Evolutionary conservation across 2,113 vertebrate species (phyloP), one percentile per base, ranked within the genome.

Genomic region (Chroicocephalus ridibundus): DNA sequence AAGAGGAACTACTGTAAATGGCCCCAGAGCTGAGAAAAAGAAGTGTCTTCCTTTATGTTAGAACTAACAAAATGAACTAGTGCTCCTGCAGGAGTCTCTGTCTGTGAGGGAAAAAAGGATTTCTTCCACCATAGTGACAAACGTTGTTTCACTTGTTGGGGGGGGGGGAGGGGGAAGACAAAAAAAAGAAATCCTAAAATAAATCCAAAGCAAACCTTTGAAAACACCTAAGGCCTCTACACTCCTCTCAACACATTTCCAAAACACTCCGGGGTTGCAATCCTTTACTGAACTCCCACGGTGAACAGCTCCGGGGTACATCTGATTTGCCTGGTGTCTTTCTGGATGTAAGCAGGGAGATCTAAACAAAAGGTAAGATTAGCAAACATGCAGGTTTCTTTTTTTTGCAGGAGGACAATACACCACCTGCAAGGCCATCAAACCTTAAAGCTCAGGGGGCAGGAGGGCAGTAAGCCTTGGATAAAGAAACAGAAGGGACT

Each of bases 241-340:
- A 21, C 19, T 47, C 20, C 29, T 52, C 21, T 2, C 14, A 57
- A 17, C 0, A 0, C 2, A n/a, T 31, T 88, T 65, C 87, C 64
- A 36, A n/a, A 77, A 29, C 10, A 7, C 10, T 38, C 36, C 20
- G 55, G 46, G 13, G 29, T 14, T 38, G 36, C 38, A 57, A 3
- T 8, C 22, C 68, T 62, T 32, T 18, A 4, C 74, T 51, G 68
- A 76, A 10, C 49, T 54, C 51, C 70, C 70, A 27, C 31, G 27
- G 34, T 3, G 60, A 85, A 14, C 26, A 46, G 70, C 60, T 36
- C 32, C 1, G 2, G 36, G 51, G 21, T 44, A 4, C 11, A 6
- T 2, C 16, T 29, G 29, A 40, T 64, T 55, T 77, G 72, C 62
- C 66, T 77, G 62, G 14, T 24, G 25, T 31, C 38, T 38, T 36